Conservation (phyloP, 2,888 invertebrate species). For the Temnothorax unifasciatus region DNA sequence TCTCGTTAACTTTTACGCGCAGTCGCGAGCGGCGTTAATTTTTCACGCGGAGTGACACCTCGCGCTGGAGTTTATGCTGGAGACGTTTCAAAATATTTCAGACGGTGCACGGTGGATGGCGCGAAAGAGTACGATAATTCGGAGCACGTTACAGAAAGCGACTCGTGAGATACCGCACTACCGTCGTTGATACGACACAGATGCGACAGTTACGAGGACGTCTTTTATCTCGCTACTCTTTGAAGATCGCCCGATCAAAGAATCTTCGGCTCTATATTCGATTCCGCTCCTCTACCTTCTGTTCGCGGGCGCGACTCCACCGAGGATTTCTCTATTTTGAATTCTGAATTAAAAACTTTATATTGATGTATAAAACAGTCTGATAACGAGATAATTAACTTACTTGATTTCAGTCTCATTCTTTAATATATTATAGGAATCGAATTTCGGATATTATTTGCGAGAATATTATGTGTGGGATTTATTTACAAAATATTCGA, state of each 20-base stretch:
- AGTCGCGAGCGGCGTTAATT: conserved; percentile 53
- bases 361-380: conserved; percentile 2
- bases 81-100: conserved; percentile 46
- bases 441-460: background rate
- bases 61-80: conserved; percentile 30
- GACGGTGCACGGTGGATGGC: background rate
- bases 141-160: conserved; percentile 35
- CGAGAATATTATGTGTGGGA: background rate
- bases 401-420: background rate
- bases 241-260: conserved; percentile 59
- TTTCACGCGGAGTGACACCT: conserved; percentile 50
- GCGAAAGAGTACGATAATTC: conserved; percentile 3
- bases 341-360: background rate
- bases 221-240: conserved; percentile 71
- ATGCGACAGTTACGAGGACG: conserved; percentile 60
- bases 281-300: conserved; percentile 13
- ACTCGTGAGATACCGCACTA: background rate
- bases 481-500: background rate
- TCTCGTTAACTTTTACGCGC: conserved; percentile 59
- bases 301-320: background rate
- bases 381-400: conserved; percentile 3
- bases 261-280: conserved; percentile 49
- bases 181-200: conserved; percentile 55
- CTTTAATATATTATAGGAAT: background rate
- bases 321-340: background rate